A percentile compares a stretch with the other conserved stretches of the same genome.
These are phyloP conservation scores for Colaptes auratus DNA, from an alignment of 2,113 vertebrate genomes.

Conservation along the genomic window DNA sequence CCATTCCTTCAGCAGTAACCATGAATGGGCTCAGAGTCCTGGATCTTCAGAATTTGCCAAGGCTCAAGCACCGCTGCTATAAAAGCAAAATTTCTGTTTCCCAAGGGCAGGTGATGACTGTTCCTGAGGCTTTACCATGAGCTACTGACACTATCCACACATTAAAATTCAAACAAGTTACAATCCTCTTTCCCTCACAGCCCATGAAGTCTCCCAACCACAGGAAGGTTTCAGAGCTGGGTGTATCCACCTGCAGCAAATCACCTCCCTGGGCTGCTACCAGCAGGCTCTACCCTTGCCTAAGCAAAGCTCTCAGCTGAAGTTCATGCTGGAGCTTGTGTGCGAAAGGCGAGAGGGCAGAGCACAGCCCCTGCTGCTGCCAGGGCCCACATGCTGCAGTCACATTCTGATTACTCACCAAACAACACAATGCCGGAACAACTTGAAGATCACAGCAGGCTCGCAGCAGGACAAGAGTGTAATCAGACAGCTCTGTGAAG, in stretches of 20 bases:
- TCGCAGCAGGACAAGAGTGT: slow-evolving; percentile 73
- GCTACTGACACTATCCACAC: background rate
- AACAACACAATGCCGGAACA: slow-evolving; percentile 45
- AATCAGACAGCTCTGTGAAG: slow-evolving; percentile 84
- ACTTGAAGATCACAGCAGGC: slow-evolving; percentile 81
- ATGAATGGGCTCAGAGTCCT: background rate
- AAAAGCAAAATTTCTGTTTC: background rate
- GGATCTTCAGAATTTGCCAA: background rate
- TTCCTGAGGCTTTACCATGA: background rate
- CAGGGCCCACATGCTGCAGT: background rate
- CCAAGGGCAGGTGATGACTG: background rate
- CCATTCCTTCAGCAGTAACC: background rate
- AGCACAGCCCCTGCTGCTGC: background rate
- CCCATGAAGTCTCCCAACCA: background rate
- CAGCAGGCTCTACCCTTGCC: background rate
- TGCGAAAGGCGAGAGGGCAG: background rate
- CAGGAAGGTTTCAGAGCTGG: accelerated
- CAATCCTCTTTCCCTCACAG: background rate
- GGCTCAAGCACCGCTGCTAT: background rate
- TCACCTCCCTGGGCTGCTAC: accelerated
- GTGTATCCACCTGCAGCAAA: background rate
- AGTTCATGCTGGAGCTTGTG: background rate
- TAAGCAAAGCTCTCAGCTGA: background rate
- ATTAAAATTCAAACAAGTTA: background rate
- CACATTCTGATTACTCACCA: slow-evolving; percentile 73